Conservation (phyloP, 2,888 invertebrate genomes). For the Conchocele bisecta region DNA sequence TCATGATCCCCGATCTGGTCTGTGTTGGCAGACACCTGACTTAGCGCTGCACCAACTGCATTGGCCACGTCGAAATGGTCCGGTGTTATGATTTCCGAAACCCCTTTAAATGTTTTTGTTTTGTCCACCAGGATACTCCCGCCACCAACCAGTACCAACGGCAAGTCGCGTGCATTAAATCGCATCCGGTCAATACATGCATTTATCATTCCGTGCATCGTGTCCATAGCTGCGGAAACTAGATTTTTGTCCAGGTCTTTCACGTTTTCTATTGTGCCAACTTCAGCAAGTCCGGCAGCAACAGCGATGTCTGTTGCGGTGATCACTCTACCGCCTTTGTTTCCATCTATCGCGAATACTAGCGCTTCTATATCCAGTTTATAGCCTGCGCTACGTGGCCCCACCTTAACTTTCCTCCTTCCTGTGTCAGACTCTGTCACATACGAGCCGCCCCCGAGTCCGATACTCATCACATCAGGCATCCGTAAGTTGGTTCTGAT, state of each 20-base stretch:
- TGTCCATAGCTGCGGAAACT: conserved; percentile 54
- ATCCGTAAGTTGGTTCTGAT: conserved; percentile 79
- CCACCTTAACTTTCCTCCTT: conserved; percentile 59
- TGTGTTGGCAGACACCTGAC: conserved; percentile 73
- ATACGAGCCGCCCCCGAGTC: conserved; percentile 80
- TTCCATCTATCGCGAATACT: conserved; percentile 60
- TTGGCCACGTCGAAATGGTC: conserved; percentile 77
- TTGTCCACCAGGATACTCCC: conserved; percentile 72
- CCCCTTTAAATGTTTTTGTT: conserved; percentile 53
- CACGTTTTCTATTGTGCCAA: conserved; percentile 64
- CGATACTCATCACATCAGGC: conserved; percentile 79
- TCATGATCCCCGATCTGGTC: conserved; percentile 69
- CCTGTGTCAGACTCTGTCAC: conserved; percentile 47
- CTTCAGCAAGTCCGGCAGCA: conserved; percentile 64
- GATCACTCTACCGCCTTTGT: conserved; percentile 35
- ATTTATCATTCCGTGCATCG: conserved; percentile 68
- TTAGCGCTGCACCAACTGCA: conserved; percentile 80
- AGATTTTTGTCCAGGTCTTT: conserved; percentile 46
- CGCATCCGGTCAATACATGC: conserved; percentile 73
- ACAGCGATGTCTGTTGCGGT: conserved; percentile 80
- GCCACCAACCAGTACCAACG: conserved; percentile 78
- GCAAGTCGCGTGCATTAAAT: conserved; percentile 63
- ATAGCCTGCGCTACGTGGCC: conserved; percentile 79
- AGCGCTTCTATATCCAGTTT: conserved; percentile 68
- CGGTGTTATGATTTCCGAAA: conserved; percentile 60